These are phyloP conservation scores for Stenurella melanura DNA, from an alignment of 2,888 invertebrate species.

Conservation along the genomic window DNA sequence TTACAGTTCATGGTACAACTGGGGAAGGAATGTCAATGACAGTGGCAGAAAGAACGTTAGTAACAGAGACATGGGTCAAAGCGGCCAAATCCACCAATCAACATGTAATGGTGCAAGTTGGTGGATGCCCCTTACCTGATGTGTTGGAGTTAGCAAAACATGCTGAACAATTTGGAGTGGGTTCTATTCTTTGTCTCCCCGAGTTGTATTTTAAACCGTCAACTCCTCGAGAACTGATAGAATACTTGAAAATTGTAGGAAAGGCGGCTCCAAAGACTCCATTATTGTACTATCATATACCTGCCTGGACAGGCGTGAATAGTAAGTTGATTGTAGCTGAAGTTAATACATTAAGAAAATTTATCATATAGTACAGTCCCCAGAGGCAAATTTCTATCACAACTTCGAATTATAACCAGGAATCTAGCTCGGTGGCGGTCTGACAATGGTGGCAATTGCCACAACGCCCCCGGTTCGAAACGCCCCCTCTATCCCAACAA, in stretches of 20 bases:
- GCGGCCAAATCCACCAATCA: conserved; percentile 76
- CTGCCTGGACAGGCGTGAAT: conserved; percentile 81
- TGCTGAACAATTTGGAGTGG: conserved; percentile 79
- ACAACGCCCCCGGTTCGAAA: too few species aligned
- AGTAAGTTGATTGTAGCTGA: conserved; percentile 75
- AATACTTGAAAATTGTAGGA: conserved; percentile 79
- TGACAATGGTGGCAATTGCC: too few species aligned
- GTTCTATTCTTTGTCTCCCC: conserved; percentile 84
- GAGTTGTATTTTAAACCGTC: conserved; percentile 86
- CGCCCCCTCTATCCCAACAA: too few species aligned
- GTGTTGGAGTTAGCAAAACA: conserved; percentile 82
- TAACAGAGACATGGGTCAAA: conserved; percentile 80
- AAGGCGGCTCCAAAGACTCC: conserved; percentile 76
- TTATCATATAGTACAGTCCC: too few species aligned
- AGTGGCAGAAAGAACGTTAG: conserved; percentile 79
- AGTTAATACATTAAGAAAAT: too few species aligned
- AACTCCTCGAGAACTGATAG: conserved; percentile 77
- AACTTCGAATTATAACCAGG: too few species aligned
- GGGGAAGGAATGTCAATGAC: conserved; percentile 85
- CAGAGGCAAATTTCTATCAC: too few species aligned
- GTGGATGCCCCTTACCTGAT: conserved; percentile 81
- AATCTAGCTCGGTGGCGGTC: too few species aligned
- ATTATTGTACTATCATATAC: conserved; percentile 89
- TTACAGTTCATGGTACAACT: conserved; percentile 85
- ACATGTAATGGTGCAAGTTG: conserved; percentile 83